Conservation (phyloP, 2,113 vertebrate species). For the Pseudorectes ferrugineus region DNA sequence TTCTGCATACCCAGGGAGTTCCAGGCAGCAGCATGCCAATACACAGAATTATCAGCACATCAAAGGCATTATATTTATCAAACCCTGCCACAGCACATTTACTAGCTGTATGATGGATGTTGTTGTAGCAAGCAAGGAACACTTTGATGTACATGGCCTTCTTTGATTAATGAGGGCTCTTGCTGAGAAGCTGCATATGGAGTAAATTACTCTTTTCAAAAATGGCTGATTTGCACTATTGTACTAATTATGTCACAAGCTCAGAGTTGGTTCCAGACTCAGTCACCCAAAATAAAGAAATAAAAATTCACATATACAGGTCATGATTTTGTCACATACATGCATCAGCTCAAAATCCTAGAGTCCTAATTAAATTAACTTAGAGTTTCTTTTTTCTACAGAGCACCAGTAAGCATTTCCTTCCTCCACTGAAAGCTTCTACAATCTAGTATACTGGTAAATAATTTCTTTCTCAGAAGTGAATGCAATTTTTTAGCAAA, state of each 20-base stretch:
- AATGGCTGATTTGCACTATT: conserved; percentile 86
- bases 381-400: conserved; percentile 5
- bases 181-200: conserved; percentile 76
- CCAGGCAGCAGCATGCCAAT: conserved; percentile 60
- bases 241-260: conserved; percentile 87
- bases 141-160: conserved; percentile 81
- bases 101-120: conserved; percentile 80
- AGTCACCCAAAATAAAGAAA: conserved; percentile 60
- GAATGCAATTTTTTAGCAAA: background rate
- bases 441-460: background rate
- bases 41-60: conserved; percentile 73
- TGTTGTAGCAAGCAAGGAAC: conserved; percentile 68
- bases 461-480: background rate
- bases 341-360: conserved; percentile 60
- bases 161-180: conserved; percentile 86
- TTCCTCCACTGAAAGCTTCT: background rate
- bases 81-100: conserved; percentile 75
- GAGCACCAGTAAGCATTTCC: background rate
- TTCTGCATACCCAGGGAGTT: conserved; percentile 28
- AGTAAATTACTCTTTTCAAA: conserved; percentile 85
- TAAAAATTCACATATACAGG: conserved; percentile 6
- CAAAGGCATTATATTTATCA: conserved; percentile 77
- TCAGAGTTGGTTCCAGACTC: conserved; percentile 72
- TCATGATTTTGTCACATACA: conserved; percentile 14
- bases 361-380: conserved; percentile 71